These are phyloP conservation scores for Micoletzkya japonica DNA, from an alignment of 2,888 invertebrate species.

Conservation along the genomic window DNA sequence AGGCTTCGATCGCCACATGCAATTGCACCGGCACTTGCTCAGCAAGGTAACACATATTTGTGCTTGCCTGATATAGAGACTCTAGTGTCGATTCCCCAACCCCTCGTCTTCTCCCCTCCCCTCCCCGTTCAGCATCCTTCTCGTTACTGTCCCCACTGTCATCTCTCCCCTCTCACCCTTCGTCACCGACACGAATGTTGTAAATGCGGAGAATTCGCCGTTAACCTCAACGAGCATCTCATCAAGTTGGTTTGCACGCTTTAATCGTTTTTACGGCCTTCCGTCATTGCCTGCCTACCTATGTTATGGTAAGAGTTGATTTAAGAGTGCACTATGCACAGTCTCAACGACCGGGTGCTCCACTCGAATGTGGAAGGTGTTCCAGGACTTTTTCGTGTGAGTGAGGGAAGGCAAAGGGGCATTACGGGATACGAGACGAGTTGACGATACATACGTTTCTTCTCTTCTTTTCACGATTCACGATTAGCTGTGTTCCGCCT, in stretches of 20 bases:
- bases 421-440: too few species aligned
- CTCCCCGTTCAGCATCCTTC: background rate
- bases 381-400: constrained; percentile 15
- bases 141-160: background rate
- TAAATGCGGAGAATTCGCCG: constrained; percentile 10
- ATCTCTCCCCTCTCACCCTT: background rate
- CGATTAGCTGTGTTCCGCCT: background rate
- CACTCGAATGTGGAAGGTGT: constrained; percentile 16
- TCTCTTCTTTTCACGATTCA: background rate
- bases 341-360: constrained; percentile 15
- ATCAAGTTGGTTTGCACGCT: background rate
- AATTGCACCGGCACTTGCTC: constrained; percentile 14
- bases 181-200: constrained; percentile 12
- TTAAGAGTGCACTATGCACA: constrained; percentile 15
- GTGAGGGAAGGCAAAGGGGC: too few species aligned
- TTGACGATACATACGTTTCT: background rate
- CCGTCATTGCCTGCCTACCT: too few species aligned
- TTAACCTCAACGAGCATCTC: constrained; percentile 16
- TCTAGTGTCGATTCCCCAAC: background rate
- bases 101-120: background rate
- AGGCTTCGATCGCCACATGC: constrained; percentile 16
- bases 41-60: background rate
- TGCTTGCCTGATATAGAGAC: background rate
- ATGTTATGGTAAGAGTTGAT: too few species aligned
- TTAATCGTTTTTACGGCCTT: background rate